Evolutionary conservation across 1,140 invertebrate species (phyloP).

Genomic region (Hydropsyche tenuis): DNA sequence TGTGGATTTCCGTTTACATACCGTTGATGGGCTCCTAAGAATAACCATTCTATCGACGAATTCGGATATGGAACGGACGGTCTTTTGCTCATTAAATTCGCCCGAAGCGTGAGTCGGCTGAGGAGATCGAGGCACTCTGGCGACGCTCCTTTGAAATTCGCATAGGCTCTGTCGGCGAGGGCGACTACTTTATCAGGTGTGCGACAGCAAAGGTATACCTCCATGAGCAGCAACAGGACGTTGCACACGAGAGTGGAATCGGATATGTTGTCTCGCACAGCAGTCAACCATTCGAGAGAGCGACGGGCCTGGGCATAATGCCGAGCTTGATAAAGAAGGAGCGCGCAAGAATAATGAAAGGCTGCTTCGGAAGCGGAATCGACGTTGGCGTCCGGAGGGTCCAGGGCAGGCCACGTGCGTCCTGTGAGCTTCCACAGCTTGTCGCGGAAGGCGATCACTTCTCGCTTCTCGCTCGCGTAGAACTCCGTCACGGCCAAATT

Average conservation of each 20-base stretch:
- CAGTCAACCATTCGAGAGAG: slow-evolving; percentile 69
- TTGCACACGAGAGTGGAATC: slow-evolving; percentile 57
- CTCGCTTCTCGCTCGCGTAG: slow-evolving; percentile 73
- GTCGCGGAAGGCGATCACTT: slow-evolving; percentile 75
- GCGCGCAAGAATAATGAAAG: slow-evolving; percentile 81
- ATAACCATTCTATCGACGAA: slow-evolving; percentile 58
- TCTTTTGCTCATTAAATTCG: slow-evolving; percentile 62
- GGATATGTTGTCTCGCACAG: slow-evolving; percentile 54
- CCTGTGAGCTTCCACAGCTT: slow-evolving; percentile 69
- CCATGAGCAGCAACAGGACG: slow-evolving; percentile 61
- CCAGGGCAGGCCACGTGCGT: slow-evolving; percentile 59
- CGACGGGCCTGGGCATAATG: slow-evolving; percentile 78
- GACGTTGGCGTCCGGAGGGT: slow-evolving; percentile 55
- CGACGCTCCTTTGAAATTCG: slow-evolving; percentile 53
- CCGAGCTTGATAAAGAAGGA: slow-evolving; percentile 79
- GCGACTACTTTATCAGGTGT: slow-evolving; percentile 57
- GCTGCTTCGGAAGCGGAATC: slow-evolving; percentile 53
- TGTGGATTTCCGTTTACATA: slow-evolving; percentile 65
- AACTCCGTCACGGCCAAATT: slow-evolving; percentile 78
- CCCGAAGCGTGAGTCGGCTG: slow-evolving; percentile 61
- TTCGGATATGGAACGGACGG: slow-evolving; percentile 60
- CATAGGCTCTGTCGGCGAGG: slow-evolving; percentile 55
- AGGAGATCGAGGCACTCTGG: slow-evolving; percentile 56
- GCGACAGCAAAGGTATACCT: slow-evolving; percentile 57
- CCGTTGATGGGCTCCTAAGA: slow-evolving; percentile 64